Conservation (phyloP, 2,113 vertebrate genomes). For the Melierax canorus region DNA sequence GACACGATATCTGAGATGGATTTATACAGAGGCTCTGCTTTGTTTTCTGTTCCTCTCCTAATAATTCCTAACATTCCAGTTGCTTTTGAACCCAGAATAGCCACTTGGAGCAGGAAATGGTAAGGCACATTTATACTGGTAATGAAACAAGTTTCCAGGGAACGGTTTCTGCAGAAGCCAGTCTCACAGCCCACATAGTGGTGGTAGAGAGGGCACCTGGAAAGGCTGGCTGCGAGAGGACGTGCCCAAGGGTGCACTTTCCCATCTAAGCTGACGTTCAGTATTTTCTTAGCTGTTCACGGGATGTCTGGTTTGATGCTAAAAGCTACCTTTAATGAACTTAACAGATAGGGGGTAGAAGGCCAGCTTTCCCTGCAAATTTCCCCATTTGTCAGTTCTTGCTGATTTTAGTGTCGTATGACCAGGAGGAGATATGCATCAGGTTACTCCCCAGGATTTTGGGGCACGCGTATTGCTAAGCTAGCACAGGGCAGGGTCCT, state of each 20-base stretch:
- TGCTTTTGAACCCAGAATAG: not conserved
- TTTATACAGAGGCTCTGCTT: not conserved
- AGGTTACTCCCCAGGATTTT: not conserved
- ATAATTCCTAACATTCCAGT: slow-evolving; percentile 9
- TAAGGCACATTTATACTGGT: not conserved
- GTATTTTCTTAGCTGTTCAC: not conserved
- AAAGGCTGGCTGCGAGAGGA: not conserved
- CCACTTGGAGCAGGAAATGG: not conserved
- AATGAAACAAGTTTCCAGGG: not conserved
- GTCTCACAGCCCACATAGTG: accelerated
- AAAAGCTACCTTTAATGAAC: not conserved
- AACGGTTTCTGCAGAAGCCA: not conserved
- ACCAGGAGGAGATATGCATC: not conserved
- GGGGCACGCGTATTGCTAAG: accelerated
- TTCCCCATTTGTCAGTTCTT: not conserved
- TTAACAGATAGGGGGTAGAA: not conserved
- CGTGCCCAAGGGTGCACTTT: not conserved
- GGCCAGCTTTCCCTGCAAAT: not conserved
- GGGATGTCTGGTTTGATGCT: not conserved
- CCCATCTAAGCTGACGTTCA: not conserved
- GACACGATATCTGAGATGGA: not conserved
- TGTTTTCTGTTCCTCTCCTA: slow-evolving; percentile 23
- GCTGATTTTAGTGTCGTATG: not conserved
- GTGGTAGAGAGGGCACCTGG: not conserved
- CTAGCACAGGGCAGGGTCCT: not conserved